A percentile compares a stretch with the other conserved stretches of the same genome.
Conservation (phyloP, 53 echinoderm and acorn worm genomes). For the Holothuria leucospilota region DNA sequence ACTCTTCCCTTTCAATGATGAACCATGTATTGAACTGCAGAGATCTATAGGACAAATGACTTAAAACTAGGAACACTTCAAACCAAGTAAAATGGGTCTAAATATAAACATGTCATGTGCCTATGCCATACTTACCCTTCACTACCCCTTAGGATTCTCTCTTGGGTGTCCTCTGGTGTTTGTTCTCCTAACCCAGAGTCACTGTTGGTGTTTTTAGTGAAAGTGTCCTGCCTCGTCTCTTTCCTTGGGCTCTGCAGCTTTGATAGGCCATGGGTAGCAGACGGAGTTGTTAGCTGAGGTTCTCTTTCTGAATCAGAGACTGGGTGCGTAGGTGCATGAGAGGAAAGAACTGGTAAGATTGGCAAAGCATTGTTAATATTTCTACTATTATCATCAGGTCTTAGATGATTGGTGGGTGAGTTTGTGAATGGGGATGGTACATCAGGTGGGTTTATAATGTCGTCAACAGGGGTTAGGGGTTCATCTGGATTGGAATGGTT, state of each 20-base stretch:
- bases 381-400: too few relatives aligned
- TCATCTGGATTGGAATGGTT: too few relatives aligned
- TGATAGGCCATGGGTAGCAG: neutral
- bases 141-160: neutral
- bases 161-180: constrained; percentile 57
- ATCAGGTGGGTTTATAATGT: too few relatives aligned
- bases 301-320: constrained; percentile 10
- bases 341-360: constrained; percentile 20
- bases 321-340: constrained; percentile 34
- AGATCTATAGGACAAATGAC: too few relatives aligned
- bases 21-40: too few relatives aligned
- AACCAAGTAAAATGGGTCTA: too few relatives aligned
- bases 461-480: too few relatives aligned
- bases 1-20: too few relatives aligned
- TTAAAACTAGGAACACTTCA: too few relatives aligned
- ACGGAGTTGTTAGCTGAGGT: neutral
- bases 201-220: constrained; percentile 87
- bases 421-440: too few relatives aligned
- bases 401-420: too few relatives aligned
- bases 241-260: constrained; percentile 24
- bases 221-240: constrained; percentile 73
- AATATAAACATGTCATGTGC: too few relatives aligned
- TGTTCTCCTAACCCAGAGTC: constrained; percentile 90
- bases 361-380: neutral
- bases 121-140: neutral